Conservation (phyloP, 1,140 invertebrate species). For the Lutraria rhynchaena region DNA sequence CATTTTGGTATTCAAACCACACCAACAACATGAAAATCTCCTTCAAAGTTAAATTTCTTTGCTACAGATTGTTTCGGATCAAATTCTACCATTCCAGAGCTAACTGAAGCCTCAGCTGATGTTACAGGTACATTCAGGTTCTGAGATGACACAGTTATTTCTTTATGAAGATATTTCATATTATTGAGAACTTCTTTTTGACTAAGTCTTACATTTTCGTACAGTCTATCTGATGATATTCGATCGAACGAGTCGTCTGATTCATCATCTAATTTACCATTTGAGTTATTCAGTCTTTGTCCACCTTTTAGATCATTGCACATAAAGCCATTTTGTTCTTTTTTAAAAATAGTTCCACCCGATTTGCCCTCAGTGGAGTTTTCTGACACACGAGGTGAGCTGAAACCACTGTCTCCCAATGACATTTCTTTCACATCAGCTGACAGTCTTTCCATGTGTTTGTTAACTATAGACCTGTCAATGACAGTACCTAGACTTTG, state of each 20-base stretch:
- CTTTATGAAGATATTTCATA: slow-evolving; percentile 59
- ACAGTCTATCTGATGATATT: slow-evolving; percentile 50
- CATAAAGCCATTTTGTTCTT: slow-evolving; percentile 34
- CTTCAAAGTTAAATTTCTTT: slow-evolving; percentile 67
- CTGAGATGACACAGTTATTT: slow-evolving; percentile 57
- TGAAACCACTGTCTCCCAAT: slow-evolving; percentile 72
- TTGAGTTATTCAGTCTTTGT: slow-evolving; percentile 39
- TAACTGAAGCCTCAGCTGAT: neutral
- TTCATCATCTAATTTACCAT: slow-evolving; percentile 30
- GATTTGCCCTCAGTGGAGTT: slow-evolving; percentile 37
- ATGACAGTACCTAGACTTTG: slow-evolving; percentile 57
- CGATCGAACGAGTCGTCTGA: slow-evolving; percentile 55
- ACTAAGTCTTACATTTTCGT: slow-evolving; percentile 55
- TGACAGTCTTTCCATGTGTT: slow-evolving; percentile 51
- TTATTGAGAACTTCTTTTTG: slow-evolving; percentile 57
- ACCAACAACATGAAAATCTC: slow-evolving; percentile 72
- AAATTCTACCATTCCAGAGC: slow-evolving; percentile 40
- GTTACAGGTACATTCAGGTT: slow-evolving; percentile 46
- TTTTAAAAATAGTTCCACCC: slow-evolving; percentile 7
- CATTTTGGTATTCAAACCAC: slow-evolving; percentile 64
- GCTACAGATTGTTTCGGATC: slow-evolving; percentile 56
- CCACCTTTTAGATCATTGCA: slow-evolving; percentile 54
- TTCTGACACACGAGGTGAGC: slow-evolving; percentile 68
- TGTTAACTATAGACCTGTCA: slow-evolving; percentile 23
- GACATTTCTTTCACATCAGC: slow-evolving; percentile 58